These are phyloP conservation scores for Eubasilissa splendida DNA, from an alignment of 2,888 invertebrate genomes.

Conservation along the genomic window DNA sequence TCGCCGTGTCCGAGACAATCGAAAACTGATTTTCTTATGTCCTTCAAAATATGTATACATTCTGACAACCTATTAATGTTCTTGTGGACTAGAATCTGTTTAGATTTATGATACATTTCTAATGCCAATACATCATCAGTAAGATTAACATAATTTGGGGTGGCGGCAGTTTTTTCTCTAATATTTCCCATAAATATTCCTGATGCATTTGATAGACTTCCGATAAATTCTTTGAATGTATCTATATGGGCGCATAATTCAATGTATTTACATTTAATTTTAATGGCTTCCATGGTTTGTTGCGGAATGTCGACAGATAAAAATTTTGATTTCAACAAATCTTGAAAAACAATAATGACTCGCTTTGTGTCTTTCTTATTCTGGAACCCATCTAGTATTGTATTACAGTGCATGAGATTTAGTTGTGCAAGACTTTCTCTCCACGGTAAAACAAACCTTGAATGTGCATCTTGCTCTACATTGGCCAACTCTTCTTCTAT, in stretches of 20 bases:
- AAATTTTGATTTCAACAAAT: slow-evolving; percentile 36
- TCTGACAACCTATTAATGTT: slow-evolving; percentile 40
- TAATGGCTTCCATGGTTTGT: slow-evolving; percentile 21
- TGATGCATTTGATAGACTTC: slow-evolving; percentile 18
- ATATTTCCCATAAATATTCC: slow-evolving; percentile 39
- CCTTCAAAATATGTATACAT: slow-evolving; percentile 43
- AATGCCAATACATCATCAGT: slow-evolving; percentile 40
- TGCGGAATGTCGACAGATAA: slow-evolving; percentile 2
- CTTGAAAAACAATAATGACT: slow-evolving; percentile 14
- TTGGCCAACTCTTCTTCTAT: slow-evolving; percentile 24
- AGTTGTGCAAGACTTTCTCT: slow-evolving; percentile 42
- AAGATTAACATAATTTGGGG: slow-evolving; percentile 24
- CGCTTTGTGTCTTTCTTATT: slow-evolving; percentile 23
- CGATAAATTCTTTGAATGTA: slow-evolving; percentile 36
- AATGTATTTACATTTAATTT: slow-evolving; percentile 44
- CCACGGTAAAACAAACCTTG: slow-evolving; percentile 35
- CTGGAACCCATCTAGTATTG: slow-evolving; percentile 26
- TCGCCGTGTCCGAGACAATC: slow-evolving; percentile 40
- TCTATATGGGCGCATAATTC: slow-evolving; percentile 36
- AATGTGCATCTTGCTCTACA: slow-evolving; percentile 26
- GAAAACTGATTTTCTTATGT: slow-evolving; percentile 31
- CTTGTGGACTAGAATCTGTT: slow-evolving; percentile 30
- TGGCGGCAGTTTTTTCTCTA: neutral
- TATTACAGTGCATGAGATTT: slow-evolving; percentile 40
- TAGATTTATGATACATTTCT: slow-evolving; percentile 20